Evolutionary conservation across 2,888 invertebrate species (phyloP), one percentile per base, ranked within the genome.

Genomic region (Idaea aversata): DNA sequence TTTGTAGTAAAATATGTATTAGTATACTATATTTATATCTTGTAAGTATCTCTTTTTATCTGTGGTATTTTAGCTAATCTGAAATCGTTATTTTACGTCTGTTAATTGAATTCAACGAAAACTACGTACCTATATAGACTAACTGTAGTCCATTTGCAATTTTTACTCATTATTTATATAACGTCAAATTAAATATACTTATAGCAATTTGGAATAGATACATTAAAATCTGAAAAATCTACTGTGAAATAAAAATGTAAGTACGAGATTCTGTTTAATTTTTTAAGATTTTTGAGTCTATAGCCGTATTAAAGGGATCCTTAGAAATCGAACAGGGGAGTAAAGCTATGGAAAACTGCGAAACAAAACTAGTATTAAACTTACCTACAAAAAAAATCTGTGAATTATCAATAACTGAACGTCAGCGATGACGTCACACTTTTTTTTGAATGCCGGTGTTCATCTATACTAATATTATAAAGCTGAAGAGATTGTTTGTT

Each of bases 61-160:
- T 47, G 47, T 47, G 47, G 47, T 47, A 47, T 13, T 7, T 47
- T 47, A 47, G 47, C 47, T n/a, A 63, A 61, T 34, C 25, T 10
- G 34, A 35, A 35, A 35, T 59, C 58, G 15, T 63, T 59, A 34
- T 62, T 62, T 62, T 35, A 62, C 57, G 47, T 47, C n/a, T 10
- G 16, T 61, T 63, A 63, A 63, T 66, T 67, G 47, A 67, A 69
- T 67, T 73, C 68, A 71, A 70, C 71, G 70, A 70, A 67, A 68
- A 69, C 66, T 68, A 68, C 60, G 63, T 16, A 38, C 59, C 61
- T 58, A 63, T 38, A 67, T 68, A 70, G 61, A 61, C 15, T 61
- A 67, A 63, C 64, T 62, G 58, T 70, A 69, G 65, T 68, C 65
- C 60, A 59, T 63, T 62, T 67, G 60, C 62, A 61, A 16, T 59